A percentile compares a stretch with the other conserved stretches of the same genome.
Evolutionary conservation across 2,113 vertebrate genomes (phyloP).

Genomic region (Boleophthalmus pectinirostris): DNA sequence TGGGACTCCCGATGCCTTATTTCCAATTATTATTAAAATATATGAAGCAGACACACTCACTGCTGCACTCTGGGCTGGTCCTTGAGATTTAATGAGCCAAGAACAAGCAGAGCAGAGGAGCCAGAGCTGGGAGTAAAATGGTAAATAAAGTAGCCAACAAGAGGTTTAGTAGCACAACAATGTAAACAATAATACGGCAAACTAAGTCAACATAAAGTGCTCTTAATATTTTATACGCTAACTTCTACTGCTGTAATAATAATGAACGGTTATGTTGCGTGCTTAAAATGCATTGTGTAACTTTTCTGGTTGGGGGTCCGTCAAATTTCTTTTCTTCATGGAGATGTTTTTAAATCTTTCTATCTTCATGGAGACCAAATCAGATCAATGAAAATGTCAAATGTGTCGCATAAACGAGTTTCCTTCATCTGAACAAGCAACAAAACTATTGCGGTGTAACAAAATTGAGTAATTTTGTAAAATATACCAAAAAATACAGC

Average conservation of each 20-base stretch:
- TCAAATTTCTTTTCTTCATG: no score
- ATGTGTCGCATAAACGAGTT: no score
- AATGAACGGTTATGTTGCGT: no score
- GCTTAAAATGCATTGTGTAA: no score
- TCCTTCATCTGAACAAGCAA: no score
- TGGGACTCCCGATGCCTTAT: slow-evolving; percentile 18
- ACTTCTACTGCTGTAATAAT: not conserved
- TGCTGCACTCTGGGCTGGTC: not conserved
- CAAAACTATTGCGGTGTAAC: no score
- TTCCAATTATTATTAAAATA: slow-evolving; percentile 27
- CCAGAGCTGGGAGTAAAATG: not conserved
- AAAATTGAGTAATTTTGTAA: no score
- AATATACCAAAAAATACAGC: no score
- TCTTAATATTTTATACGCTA: not conserved
- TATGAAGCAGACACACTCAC: slow-evolving; percentile 19
- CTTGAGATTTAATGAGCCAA: slow-evolving; percentile 25
- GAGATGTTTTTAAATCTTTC: no score
- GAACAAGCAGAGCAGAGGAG: not conserved
- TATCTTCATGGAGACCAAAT: no score
- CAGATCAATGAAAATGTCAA: no score
- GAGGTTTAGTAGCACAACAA: not conserved
- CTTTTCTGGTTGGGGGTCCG: no score
- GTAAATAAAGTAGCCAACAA: not conserved
- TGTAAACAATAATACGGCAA: not conserved
- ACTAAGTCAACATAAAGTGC: not conserved